phyloP scores from a whole-genome alignment of 2,888 invertebrate species.

The Phymatocera aterrima region DNA sequence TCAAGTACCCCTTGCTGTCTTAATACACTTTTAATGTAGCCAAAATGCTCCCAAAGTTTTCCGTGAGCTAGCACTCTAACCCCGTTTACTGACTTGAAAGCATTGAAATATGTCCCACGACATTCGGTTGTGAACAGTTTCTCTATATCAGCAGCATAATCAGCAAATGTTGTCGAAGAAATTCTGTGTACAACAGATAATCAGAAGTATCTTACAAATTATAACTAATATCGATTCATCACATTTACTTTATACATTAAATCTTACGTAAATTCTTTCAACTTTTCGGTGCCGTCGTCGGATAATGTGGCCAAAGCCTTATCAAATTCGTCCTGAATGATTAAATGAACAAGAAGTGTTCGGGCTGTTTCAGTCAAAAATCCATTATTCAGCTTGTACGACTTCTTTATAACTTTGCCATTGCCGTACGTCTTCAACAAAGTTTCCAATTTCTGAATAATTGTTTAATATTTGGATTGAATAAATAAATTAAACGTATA shows the following conservation, averaged over 20 bases:
- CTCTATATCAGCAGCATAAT: background rate
- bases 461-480: slow-evolving; percentile 3
- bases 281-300: background rate
- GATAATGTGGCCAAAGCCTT: background rate
- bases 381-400: background rate
- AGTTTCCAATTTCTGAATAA: background rate
- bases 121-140: background rate
- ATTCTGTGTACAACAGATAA: background rate
- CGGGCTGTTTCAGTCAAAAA: background rate
- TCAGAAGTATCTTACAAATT: no score
- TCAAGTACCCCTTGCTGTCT: background rate
- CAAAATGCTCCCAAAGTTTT: background rate
- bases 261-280: background rate
- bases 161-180: background rate
- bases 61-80: background rate
- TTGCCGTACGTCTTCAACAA: background rate
- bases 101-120: background rate
- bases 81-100: background rate
- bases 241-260: background rate
- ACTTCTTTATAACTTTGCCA: background rate
- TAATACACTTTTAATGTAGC: background rate
- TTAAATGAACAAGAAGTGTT: background rate
- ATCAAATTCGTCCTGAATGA: background rate
- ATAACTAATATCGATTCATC: background rate
- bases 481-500: background rate